Percentiles rank a stretch among this genome's conserved stretches.
These are phyloP conservation scores for Eubucco bourcierii DNA, from an alignment of 2,113 vertebrate species.

Conservation along the genomic window DNA sequence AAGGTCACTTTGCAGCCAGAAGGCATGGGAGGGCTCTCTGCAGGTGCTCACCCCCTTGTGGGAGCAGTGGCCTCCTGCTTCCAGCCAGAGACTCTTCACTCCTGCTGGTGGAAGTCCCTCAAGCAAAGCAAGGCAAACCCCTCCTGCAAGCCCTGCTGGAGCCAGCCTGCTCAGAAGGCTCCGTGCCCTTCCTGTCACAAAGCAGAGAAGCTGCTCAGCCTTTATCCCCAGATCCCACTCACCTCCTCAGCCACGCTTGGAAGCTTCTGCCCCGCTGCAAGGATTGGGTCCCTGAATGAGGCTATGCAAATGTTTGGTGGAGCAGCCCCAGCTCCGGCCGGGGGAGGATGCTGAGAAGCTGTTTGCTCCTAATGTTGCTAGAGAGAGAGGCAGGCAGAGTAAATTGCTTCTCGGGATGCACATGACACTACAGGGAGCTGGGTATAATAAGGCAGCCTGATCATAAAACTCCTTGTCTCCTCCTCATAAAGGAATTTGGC, in stretches of 20 bases:
- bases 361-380: slow-evolving; percentile 20
- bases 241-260: not conserved
- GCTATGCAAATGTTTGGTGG: slow-evolving; percentile 17
- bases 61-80: not conserved
- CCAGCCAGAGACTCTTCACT: not conserved
- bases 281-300: not conserved
- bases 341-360: slow-evolving; percentile 26
- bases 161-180: not conserved
- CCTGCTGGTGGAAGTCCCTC: not conserved
- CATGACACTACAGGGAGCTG: slow-evolving; percentile 27
- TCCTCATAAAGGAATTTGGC: slow-evolving; percentile 30
- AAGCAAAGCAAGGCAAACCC: not conserved
- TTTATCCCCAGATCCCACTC: not conserved
- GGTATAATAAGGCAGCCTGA: not conserved
- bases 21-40: not conserved
- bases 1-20: not conserved
- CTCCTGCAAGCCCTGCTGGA: not conserved
- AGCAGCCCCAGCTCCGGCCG: not conserved
- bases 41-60: not conserved
- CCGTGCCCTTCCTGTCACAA: not conserved
- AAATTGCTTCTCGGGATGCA: slow-evolving; percentile 48
- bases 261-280: not conserved
- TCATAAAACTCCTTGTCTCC: slow-evolving; percentile 23
- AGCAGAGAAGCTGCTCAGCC: not conserved
- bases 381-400: not conserved